Base-by-base conservation (phyloP, 2,888 invertebrate species). In the Ectemnius cavifrons region DNA sequence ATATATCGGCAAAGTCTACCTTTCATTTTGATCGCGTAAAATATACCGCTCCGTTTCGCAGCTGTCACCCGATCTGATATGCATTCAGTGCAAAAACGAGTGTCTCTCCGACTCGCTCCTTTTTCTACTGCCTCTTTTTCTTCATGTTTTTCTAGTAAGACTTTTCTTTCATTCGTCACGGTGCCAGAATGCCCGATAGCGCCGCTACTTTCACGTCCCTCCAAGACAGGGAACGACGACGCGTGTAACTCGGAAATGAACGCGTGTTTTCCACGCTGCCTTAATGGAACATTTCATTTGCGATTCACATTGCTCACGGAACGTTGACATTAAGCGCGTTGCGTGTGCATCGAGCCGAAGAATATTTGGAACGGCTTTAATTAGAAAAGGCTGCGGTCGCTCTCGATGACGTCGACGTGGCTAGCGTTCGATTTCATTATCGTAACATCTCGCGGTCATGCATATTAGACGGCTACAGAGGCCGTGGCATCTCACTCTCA, bases 361-460 rank as follows among this genome's bases (percentile, higher is more conserved):
- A 52, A 52, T 52, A 52, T 16, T 5, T 14, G 52, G 4, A 11
- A 62, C 16, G 57, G 49, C 46, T 37, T 65, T 73, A 71, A 75
- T 80, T 75, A 75, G 75, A 78, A 78, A 80, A 73, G 62, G n/a
- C 59, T 63, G 63, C 68, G 56, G 61, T 68, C 27, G 37, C 45
- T 37, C 8, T 37, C 16, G 63, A 45, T 28, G 58, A 27, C 27
- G 57, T 8, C 37, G 37, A 56, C 49, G 65, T 28, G 52, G 67
- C 65, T 49, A 49, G 62, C 63, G 67, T 59, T 75, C 80, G 68
- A 67, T 79, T 82, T 76, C 73, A 65, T 52, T 52, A 52, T 52
- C 52, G 64, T 70, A 62, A 68, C 56, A 56, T 18, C 62, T 52
- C n/a, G 65, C 46, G 67, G 64, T 52, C 61, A 47, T 70, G 61